Percentiles rank a stretch among this genome's conserved stretches.
Evolutionary conservation across 2,888 invertebrate species (phyloP).

Genomic region (Cylloceria caligata): DNA sequence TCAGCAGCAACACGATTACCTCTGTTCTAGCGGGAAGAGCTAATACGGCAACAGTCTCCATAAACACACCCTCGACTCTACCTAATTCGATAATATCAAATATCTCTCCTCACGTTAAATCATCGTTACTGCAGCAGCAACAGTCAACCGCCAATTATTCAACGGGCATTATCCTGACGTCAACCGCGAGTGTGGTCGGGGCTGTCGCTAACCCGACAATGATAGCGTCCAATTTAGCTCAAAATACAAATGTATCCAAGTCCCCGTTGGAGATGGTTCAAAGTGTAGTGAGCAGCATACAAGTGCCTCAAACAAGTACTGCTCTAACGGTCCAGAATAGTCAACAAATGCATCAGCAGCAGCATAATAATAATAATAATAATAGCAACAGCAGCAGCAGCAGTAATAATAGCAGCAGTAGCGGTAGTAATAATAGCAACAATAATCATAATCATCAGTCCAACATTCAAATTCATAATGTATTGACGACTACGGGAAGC

Average conservation of each 20-base stretch:
- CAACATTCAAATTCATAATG: slow-evolving; percentile 81
- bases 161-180: slow-evolving; percentile 71
- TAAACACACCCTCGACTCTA: slow-evolving; percentile 87
- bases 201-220: slow-evolving; percentile 67
- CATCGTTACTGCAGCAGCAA: slow-evolving; percentile 84
- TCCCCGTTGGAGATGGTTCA: slow-evolving; percentile 92
- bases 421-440: slow-evolving; percentile 74
- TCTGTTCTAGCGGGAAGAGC: slow-evolving; percentile 92
- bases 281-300: slow-evolving; percentile 90
- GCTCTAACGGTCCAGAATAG: slow-evolving; percentile 72
- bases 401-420: slow-evolving; percentile 63
- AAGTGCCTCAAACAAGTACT: slow-evolving; percentile 85
- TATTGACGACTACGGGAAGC: slow-evolving; percentile 77
- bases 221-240: slow-evolving; percentile 67
- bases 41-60: slow-evolving; percentile 91
- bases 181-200: slow-evolving; percentile 84
- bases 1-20: slow-evolving; percentile 92
- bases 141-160: slow-evolving; percentile 54
- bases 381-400: slow-evolving; percentile 68
- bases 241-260: slow-evolving; percentile 85
- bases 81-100: slow-evolving; percentile 83
- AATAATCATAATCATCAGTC: slow-evolving; percentile 79
- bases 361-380: slow-evolving; percentile 73
- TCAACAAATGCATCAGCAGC: slow-evolving; percentile 79
- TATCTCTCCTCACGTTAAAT: slow-evolving; percentile 77